Percentiles rank a stretch among this genome's conserved stretches.
Conservation (phyloP, 2,888 invertebrate genomes). For the Idaea biselata region DNA sequence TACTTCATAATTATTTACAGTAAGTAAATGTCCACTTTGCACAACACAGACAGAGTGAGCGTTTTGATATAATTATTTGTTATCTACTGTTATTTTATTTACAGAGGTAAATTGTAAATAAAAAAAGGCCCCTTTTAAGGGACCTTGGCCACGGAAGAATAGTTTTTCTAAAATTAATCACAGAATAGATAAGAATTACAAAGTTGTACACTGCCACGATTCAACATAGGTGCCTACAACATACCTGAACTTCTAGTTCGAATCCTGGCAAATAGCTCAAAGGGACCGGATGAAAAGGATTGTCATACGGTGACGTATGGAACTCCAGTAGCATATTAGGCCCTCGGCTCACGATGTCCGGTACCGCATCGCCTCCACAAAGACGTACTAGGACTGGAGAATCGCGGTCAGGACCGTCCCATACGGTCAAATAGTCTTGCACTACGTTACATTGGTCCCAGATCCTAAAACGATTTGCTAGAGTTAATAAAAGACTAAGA, state of each 20-base stretch:
- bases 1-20: too few species aligned
- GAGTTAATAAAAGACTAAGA: background rate
- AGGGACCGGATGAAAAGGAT: slow-evolving; percentile 89
- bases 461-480: slow-evolving; percentile 75
- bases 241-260: slow-evolving; percentile 90
- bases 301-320: slow-evolving; percentile 90
- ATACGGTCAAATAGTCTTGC: slow-evolving; percentile 90
- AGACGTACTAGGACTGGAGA: slow-evolving; percentile 88
- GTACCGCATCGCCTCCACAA: slow-evolving; percentile 91
- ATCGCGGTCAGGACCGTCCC: slow-evolving; percentile 86
- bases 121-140: too few species aligned
- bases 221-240: slow-evolving; percentile 11
- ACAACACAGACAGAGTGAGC: too few species aligned
- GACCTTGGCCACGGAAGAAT: too few species aligned
- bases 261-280: slow-evolving; percentile 90
- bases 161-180: too few species aligned
- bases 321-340: slow-evolving; percentile 90
- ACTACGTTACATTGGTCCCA: slow-evolving; percentile 92
- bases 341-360: slow-evolving; percentile 88
- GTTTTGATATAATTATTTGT: too few species aligned
- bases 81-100: too few species aligned
- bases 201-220: too few species aligned
- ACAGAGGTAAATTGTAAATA: too few species aligned
- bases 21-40: too few species aligned
- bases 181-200: too few species aligned